These are phyloP conservation scores for Falco cherrug DNA, from an alignment of 2,797 vertebrate species.

Conservation along the genomic window DNA sequence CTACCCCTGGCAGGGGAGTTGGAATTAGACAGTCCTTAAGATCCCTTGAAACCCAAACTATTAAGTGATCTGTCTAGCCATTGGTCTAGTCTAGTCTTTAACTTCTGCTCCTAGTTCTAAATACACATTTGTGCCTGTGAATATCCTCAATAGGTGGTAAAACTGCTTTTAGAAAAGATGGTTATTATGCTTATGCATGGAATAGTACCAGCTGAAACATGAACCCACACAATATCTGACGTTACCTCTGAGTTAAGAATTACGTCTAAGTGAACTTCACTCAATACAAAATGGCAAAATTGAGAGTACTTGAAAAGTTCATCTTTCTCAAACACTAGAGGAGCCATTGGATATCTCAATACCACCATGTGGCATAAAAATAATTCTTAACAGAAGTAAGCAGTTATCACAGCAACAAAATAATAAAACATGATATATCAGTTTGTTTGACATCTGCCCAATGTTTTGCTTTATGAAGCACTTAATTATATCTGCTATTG, in stretches of 20 bases:
- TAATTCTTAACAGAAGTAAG: background rate
- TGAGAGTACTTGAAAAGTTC: background rate
- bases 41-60: too few species aligned
- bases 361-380: background rate
- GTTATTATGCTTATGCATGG: background rate
- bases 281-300: background rate
- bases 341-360: background rate
- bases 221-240: background rate
- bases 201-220: background rate
- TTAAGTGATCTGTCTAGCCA: background rate
- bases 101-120: background rate
- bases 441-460: background rate
- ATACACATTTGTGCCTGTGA: background rate
- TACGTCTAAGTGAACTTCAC: background rate
- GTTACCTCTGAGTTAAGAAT: background rate
- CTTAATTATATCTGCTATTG: slow-evolving; percentile 16
- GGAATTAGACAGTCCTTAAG: too few species aligned
- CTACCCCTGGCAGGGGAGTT: too few species aligned
- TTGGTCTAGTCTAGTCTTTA: background rate
- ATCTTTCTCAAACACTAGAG: background rate
- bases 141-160: background rate
- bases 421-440: background rate
- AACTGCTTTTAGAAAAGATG: background rate
- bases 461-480: slow-evolving; percentile 13
- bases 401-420: background rate